Conservation (phyloP, 2,888 invertebrate species). For the Entomobrya proxima region DNA sequence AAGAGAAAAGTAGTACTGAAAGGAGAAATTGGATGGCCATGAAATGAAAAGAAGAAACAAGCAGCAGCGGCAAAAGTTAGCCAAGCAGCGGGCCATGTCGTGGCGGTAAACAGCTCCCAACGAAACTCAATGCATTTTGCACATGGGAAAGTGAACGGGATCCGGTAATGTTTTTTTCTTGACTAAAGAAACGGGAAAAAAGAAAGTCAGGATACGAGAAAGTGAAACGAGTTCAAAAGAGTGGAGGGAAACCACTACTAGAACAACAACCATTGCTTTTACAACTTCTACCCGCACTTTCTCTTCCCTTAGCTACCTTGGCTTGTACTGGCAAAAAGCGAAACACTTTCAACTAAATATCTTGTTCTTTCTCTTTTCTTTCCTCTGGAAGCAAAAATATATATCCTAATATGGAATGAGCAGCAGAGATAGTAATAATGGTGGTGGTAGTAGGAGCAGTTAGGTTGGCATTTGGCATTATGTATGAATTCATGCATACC, state of each 20-base stretch:
- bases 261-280: neutral
- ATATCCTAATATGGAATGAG: neutral
- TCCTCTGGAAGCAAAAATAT: neutral
- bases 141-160: neutral
- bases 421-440: neutral
- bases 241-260: conserved; percentile 44
- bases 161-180: neutral
- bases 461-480: neutral
- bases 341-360: conserved; percentile 1
- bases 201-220: conserved; percentile 18
- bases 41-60: conserved; percentile 31
- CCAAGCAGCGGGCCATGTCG: neutral
- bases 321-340: neutral
- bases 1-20: neutral
- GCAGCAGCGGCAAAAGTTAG: conserved; percentile 13
- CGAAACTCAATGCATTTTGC: conserved; percentile 18
- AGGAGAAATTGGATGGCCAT: conserved; percentile 46
- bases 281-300: neutral
- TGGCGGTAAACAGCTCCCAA: conserved; percentile 11
- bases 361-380: conserved; percentile 5
- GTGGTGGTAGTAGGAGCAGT: neutral
- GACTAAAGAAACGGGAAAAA: neutral
- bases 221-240: conserved; percentile 58
- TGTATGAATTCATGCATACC: conserved; percentile 24
- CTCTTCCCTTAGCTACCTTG: neutral